Conservation (phyloP, 2,113 vertebrate genomes). For the Macrotis lagotis region DNA sequence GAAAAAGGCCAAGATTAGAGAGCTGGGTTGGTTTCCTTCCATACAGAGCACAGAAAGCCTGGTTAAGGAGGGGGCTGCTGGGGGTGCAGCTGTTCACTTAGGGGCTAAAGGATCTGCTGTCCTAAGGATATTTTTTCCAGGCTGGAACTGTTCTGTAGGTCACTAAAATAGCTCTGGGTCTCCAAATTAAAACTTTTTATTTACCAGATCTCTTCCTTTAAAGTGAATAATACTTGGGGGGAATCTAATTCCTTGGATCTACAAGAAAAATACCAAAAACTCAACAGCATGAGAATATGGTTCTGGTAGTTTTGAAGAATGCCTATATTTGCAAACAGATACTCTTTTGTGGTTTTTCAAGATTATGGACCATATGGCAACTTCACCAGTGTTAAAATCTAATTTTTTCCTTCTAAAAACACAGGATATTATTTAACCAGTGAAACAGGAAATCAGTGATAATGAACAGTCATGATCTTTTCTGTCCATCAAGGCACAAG, state of each 20-base stretch:
- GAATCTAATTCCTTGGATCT: slow-evolving; percentile 39
- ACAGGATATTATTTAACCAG: slow-evolving; percentile 12
- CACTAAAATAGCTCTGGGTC: slow-evolving; percentile 81
- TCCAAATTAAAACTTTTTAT: slow-evolving; percentile 80
- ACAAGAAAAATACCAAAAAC: slow-evolving; percentile 47
- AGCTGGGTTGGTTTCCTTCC: neutral
- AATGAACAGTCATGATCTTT: neutral
- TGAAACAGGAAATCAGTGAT: neutral
- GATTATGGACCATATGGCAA: slow-evolving; percentile 1
- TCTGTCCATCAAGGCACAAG: neutral
- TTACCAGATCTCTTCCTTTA: slow-evolving; percentile 77
- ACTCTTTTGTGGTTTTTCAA: slow-evolving; percentile 7
- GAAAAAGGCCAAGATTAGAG: slow-evolving; percentile 73
- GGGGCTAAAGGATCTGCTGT: slow-evolving; percentile 76
- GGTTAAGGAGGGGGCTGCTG: slow-evolving; percentile 17
- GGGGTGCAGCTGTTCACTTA: slow-evolving; percentile 78
- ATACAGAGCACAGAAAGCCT: neutral
- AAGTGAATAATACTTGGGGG: slow-evolving; percentile 51
- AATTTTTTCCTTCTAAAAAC: slow-evolving; percentile 22
- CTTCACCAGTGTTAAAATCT: slow-evolving; percentile 29
- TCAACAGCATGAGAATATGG: slow-evolving; percentile 1
- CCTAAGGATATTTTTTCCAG: slow-evolving; percentile 73
- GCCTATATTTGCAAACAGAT: slow-evolving; percentile 11
- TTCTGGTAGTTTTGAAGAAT: slow-evolving; percentile 9
- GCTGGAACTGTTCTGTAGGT: slow-evolving; percentile 2